phyloP scores from a whole-genome alignment of 2,797 vertebrate genomes.

The Petrocephalus sullivani region DNA sequence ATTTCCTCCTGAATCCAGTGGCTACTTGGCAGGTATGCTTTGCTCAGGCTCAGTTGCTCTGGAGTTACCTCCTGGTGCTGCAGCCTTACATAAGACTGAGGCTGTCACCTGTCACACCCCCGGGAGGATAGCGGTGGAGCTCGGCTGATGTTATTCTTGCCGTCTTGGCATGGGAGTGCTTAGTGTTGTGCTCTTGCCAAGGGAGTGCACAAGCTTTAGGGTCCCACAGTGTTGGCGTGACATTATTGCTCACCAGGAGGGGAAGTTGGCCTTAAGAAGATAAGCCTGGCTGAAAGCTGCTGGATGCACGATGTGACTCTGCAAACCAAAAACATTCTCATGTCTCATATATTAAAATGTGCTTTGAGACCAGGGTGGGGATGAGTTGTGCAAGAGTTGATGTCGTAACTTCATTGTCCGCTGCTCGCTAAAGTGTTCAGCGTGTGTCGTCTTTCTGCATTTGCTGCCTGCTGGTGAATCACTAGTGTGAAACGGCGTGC shows the following conservation, averaged over 20 bases:
- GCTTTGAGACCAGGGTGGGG: neutral
- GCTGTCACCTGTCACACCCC: no score
- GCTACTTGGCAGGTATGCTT: neutral
- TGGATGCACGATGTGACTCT: neutral
- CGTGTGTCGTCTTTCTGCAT: neutral
- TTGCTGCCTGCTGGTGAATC: neutral
- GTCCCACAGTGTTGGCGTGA: neutral
- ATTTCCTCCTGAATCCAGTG: conserved; percentile 3
- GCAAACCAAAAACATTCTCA: neutral
- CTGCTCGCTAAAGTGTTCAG: neutral
- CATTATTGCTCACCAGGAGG: neutral
- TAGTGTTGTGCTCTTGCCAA: neutral
- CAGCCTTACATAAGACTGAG: neutral
- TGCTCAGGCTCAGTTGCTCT: neutral
- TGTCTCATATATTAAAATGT: neutral
- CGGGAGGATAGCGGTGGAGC: neutral
- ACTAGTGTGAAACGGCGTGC: neutral
- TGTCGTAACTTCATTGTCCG: neutral
- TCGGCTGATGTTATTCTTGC: neutral
- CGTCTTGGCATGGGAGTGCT: neutral
- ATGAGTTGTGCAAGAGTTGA: neutral
- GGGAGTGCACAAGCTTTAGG: neutral
- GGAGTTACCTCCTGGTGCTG: neutral
- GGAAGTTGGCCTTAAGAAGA: neutral
- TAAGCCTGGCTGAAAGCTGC: neutral